A percentile compares a stretch with the other conserved stretches of the same genome.
phyloP scores from a whole-genome alignment of 2,888 invertebrate species.

The Halocaridina rubra region DNA sequence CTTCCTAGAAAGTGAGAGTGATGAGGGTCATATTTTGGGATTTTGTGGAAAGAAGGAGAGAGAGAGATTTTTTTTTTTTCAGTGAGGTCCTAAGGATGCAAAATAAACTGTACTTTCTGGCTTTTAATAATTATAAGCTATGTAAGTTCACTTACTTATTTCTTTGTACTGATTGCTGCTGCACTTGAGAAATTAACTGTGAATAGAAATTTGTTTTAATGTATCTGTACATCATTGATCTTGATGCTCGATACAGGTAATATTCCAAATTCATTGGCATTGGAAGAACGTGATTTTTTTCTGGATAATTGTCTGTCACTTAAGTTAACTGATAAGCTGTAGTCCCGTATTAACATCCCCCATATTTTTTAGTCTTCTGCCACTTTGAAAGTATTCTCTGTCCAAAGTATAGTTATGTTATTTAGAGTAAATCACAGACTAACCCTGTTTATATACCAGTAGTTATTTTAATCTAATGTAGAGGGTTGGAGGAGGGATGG shows the following conservation, averaged over 20 bases:
- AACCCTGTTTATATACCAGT: too few relatives aligned
- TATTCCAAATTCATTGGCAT: too few relatives aligned
- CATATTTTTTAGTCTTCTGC: too few relatives aligned
- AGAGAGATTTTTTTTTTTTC: not conserved
- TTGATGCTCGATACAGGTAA: too few relatives aligned
- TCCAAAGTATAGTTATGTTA: too few relatives aligned
- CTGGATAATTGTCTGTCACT: too few relatives aligned
- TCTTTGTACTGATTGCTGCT: slow-evolving; percentile 37
- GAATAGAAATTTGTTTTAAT: slow-evolving; percentile 50
- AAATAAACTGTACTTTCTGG: not conserved
- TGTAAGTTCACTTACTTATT: slow-evolving; percentile 39
- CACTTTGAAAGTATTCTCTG: too few relatives aligned
- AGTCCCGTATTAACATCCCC: too few relatives aligned
- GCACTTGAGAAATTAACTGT: slow-evolving; percentile 53
- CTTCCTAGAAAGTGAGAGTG: slow-evolving; percentile 32
- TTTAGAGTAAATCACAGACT: too few relatives aligned
- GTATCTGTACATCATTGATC: too few relatives aligned
- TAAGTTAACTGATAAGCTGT: too few relatives aligned
- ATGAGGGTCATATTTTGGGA: not conserved
- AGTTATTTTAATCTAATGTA: not conserved
- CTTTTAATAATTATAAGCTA: not conserved
- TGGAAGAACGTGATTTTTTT: too few relatives aligned
- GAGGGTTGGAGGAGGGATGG: not conserved
- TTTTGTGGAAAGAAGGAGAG: not conserved
- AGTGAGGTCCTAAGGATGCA: not conserved